These are phyloP conservation scores for Phyllotis vaccarum DNA, from an alignment of 2,797 vertebrate species.

Conservation along the genomic window DNA sequence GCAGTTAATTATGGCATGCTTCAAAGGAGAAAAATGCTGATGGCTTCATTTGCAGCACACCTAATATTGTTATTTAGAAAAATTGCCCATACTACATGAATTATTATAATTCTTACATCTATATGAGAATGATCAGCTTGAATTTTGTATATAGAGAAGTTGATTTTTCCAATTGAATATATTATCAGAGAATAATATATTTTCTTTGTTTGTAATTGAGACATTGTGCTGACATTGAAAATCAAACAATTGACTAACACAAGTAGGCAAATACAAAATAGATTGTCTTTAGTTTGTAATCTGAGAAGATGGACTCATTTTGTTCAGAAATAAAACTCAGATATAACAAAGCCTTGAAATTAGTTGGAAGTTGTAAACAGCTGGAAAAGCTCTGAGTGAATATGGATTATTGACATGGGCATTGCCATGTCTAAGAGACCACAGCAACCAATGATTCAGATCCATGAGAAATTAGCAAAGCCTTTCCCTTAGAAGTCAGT, in stretches of 20 bases:
- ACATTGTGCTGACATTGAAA: slow-evolving; percentile 52
- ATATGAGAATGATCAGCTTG: slow-evolving; percentile 52
- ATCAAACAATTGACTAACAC: not conserved
- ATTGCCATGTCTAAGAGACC: too few relatives aligned
- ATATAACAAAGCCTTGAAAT: not conserved
- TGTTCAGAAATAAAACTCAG: not conserved
- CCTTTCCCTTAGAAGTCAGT: not conserved
- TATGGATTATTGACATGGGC: not conserved
- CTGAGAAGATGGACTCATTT: not conserved
- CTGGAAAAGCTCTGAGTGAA: too few relatives aligned
- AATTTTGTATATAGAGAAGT: slow-evolving; percentile 43
- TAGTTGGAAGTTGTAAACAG: not conserved
- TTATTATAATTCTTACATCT: slow-evolving; percentile 38
- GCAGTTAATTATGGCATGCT: slow-evolving; percentile 45
- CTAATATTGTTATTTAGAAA: slow-evolving; percentile 67
- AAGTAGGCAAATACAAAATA: not conserved
- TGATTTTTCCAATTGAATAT: slow-evolving; percentile 49
- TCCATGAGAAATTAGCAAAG: not conserved
- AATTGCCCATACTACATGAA: not conserved
- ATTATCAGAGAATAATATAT: slow-evolving; percentile 13
- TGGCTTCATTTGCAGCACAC: not conserved
- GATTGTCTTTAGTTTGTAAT: not conserved
- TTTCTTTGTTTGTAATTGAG: slow-evolving; percentile 49
- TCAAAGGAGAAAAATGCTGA: slow-evolving; percentile 48
- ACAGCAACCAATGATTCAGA: not conserved